These are phyloP conservation scores for Lethrus apterus DNA, from an alignment of 1,140 invertebrate genomes.

Conservation along the genomic window DNA sequence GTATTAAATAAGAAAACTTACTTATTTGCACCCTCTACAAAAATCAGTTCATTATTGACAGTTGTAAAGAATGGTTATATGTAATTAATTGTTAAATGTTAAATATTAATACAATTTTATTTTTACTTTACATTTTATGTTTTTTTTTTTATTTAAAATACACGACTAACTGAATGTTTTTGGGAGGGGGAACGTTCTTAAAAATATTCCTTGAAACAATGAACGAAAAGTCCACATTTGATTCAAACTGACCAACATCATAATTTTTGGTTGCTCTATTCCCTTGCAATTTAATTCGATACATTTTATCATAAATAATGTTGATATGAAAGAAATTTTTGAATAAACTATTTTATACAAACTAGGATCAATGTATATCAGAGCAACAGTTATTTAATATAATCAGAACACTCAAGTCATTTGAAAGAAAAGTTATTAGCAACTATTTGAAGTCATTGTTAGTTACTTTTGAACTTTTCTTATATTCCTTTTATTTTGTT, in stretches of 20 bases:
- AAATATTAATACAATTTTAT: background rate
- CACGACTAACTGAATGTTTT: too few relatives aligned
- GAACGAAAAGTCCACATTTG: too few relatives aligned
- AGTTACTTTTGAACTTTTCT: too few relatives aligned
- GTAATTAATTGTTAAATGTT: slow-evolving; percentile 15
- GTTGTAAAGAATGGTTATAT: slow-evolving; percentile 29
- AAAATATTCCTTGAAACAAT: background rate
- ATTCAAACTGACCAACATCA: too few relatives aligned
- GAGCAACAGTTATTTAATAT: slow-evolving; percentile 26
- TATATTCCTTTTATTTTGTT: too few relatives aligned
- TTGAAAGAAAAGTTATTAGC: too few relatives aligned
- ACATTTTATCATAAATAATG: slow-evolving; percentile 27
- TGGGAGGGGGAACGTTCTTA: too few relatives aligned
- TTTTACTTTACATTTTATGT: too few relatives aligned
- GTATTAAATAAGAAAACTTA: slow-evolving; percentile 27
- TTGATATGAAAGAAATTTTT: slow-evolving; percentile 24
- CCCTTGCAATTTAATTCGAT: too few relatives aligned
- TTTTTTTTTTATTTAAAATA: too few relatives aligned
- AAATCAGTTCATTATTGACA: slow-evolving; percentile 28
- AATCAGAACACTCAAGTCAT: slow-evolving; percentile 13
- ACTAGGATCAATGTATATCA: slow-evolving; percentile 26
- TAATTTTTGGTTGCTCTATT: slow-evolving; percentile 6
- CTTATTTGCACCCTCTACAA: slow-evolving; percentile 30
- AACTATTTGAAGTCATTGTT: too few relatives aligned
- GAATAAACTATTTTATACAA: slow-evolving; percentile 25